These are phyloP conservation scores for Lydus trimaculatus DNA, from an alignment of 2,888 invertebrate genomes.

Conservation along the genomic window DNA sequence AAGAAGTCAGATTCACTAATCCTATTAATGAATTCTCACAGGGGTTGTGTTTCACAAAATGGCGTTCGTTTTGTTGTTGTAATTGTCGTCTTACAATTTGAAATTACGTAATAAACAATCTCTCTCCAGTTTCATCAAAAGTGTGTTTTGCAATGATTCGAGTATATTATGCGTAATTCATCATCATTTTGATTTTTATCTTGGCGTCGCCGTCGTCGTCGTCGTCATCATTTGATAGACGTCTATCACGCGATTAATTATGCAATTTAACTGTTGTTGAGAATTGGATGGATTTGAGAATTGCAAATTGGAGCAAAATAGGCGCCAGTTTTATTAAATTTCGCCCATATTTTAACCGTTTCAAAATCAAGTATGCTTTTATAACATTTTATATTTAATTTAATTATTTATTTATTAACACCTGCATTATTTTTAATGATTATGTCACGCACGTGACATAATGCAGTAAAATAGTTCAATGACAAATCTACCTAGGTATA, in stretches of 20 bases:
- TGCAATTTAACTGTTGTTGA: constrained; percentile 7
- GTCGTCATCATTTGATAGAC: background rate
- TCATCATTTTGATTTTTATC: background rate
- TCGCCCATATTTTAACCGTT: background rate
- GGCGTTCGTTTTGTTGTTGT: background rate
- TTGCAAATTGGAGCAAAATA: constrained; percentile 4
- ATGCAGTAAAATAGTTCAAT: constrained; percentile 1
- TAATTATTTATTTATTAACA: background rate
- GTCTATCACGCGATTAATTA: background rate
- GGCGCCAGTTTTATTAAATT: constrained; percentile 1
- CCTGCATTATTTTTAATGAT: background rate
- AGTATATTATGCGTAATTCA: background rate
- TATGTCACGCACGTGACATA: background rate
- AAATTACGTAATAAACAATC: background rate
- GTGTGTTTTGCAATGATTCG: background rate
- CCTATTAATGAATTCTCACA: background rate
- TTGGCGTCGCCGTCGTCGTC: background rate
- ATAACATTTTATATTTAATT: background rate
- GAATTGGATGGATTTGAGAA: background rate
- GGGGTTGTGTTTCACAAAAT: background rate
- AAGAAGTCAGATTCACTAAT: background rate
- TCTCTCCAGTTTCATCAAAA: background rate
- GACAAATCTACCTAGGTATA: background rate
- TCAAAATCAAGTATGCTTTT: background rate
- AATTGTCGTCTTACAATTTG: background rate